Evolutionary conservation across 2,888 invertebrate species (phyloP).

Genomic region (Horisme vitalbata): DNA sequence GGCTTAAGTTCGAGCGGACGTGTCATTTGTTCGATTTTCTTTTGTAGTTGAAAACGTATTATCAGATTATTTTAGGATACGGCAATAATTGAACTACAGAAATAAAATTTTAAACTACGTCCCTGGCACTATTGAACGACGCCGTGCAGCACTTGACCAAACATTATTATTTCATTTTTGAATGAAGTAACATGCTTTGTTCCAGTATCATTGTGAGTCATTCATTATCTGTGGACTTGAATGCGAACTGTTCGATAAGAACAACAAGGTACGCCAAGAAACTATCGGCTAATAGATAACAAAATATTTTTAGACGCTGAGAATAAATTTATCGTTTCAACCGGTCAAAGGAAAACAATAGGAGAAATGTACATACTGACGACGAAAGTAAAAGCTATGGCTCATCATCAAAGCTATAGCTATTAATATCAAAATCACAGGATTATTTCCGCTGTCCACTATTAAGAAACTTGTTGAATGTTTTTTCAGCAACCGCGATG

Average conservation of each 20-base stretch:
- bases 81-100: slow-evolving; percentile 16
- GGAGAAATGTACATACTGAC: slow-evolving; percentile 21
- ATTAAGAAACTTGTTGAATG: too few species aligned
- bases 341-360: slow-evolving; percentile 27
- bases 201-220: slow-evolving; percentile 49
- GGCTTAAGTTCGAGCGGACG: slow-evolving; percentile 65
- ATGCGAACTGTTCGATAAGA: slow-evolving; percentile 52
- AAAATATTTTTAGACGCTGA: slow-evolving; percentile 27
- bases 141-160: slow-evolving; percentile 25
- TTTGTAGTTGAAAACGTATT: slow-evolving; percentile 49
- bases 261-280: slow-evolving; percentile 36
- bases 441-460: too few species aligned
- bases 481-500: too few species aligned
- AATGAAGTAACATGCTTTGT: slow-evolving; percentile 37
- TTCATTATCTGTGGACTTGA: slow-evolving; percentile 51
- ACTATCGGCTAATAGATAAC: slow-evolving; percentile 34
- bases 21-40: slow-evolving; percentile 55
- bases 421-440: too few species aligned
- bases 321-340: slow-evolving; percentile 12
- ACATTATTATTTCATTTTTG: slow-evolving; percentile 33
- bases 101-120: slow-evolving; percentile 10
- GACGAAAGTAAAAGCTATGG: too few species aligned
- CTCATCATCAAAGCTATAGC: too few species aligned
- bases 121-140: slow-evolving; percentile 1
- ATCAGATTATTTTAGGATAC: slow-evolving; percentile 21